Conservation (phyloP, 92 coral and sea anemone genomes). For the Phymanthus crucifer region DNA sequence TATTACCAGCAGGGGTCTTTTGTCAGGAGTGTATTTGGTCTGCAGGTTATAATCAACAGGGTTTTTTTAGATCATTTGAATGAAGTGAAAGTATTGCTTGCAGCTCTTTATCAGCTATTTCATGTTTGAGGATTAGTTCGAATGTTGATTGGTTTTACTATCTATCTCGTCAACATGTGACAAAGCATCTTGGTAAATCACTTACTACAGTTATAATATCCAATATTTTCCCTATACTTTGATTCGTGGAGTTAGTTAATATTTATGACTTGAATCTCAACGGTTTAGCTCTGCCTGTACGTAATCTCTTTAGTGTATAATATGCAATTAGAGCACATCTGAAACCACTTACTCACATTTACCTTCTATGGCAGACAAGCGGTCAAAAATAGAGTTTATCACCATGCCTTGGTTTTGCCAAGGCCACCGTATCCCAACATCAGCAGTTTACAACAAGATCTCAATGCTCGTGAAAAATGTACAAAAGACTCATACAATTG, state of each 20-base stretch:
- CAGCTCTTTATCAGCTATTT: neutral
- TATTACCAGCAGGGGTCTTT: neutral
- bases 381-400: neutral
- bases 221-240: neutral
- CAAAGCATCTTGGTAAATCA: neutral
- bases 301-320: neutral
- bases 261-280: neutral
- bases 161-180: neutral
- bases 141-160: neutral
- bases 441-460: neutral
- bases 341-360: neutral
- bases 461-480: neutral
- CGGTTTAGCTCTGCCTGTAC: neutral
- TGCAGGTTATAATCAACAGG: neutral
- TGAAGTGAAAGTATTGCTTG: neutral
- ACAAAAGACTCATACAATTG: slow-evolving; percentile 3
- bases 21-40: neutral
- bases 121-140: neutral
- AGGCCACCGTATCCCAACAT: neutral
- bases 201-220: neutral
- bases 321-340: neutral
- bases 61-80: neutral
- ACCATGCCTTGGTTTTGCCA: neutral
- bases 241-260: neutral
- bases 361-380: neutral